Evolutionary conservation across 2,888 invertebrate species (phyloP), one percentile per base, ranked within the genome.

Genomic region (Liodrosophila aerea): DNA sequence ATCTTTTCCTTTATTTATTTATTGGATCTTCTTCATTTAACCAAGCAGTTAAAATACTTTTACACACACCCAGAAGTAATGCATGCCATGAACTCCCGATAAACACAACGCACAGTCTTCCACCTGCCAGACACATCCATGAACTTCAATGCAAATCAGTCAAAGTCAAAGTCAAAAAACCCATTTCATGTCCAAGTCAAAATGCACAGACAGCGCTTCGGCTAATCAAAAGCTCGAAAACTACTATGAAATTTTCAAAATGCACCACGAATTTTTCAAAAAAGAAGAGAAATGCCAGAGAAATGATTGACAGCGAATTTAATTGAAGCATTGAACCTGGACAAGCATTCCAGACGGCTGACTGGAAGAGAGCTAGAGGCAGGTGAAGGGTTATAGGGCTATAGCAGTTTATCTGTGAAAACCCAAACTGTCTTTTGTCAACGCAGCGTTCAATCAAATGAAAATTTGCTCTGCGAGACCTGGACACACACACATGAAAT

Each of bases 291-390:
- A 45, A 13, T 45, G 11, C 11, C 8, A 47, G 45, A 44, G 50
- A 36, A 50, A 53, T 78, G 78, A 78, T 78, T 78, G 78, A 78
- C 78, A 82, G 83, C 50, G 46, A 64, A 65, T 74, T 78, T 78
- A 78, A 82, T 78, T 78, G 83, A 78, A 73, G 78, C 73, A 68
- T 65, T 76, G 83, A 82, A 76, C 71, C 73, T 76, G 58, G 41
- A 37, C 60, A 59, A 57, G 49, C 34, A 2, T 13, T 16, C 15
- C 18, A 13, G 15, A 7, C 9, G 5, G 11, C 12, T 27, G 43
- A 12, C 0, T 4, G 9, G 8, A 12, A 16, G 15, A 37, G 37
- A 29, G n/a, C n/a, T 31, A 15, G 9, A 8, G 36, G 11, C 22
- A 11, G 36, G 29, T 12, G 33, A 30, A 9, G 30, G 5, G 33